Percentiles rank a stretch among this genome's conserved stretches.
Conservation (phyloP, 2,113 vertebrate genomes). For the Aptenodytes forsteri region DNA sequence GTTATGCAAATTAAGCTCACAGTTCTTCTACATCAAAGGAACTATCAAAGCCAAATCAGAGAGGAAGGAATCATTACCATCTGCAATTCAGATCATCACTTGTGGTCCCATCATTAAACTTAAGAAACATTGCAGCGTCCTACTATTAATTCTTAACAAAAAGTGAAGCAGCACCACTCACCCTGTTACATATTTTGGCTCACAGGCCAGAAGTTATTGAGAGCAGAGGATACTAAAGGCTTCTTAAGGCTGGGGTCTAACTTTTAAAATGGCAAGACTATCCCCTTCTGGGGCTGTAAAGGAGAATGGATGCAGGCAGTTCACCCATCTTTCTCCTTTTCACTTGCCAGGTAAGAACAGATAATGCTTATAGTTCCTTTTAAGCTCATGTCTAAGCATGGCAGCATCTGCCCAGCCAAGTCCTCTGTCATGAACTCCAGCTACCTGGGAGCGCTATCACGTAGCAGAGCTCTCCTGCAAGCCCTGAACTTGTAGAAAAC, state of each 20-base stretch:
- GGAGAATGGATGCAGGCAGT: background rate
- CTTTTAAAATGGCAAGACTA: background rate
- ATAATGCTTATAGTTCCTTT: background rate
- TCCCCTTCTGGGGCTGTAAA: background rate
- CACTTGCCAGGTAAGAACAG: background rate
- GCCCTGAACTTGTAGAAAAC: background rate
- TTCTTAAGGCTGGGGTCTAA: background rate
- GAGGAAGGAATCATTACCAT: slow-evolving; percentile 21
- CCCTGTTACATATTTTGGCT: background rate
- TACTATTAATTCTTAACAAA: background rate
- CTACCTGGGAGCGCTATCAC: background rate
- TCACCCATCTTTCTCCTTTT: background rate
- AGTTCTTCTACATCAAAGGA: slow-evolving; percentile 56
- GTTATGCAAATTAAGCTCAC: slow-evolving; percentile 9
- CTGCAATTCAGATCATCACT: slow-evolving; percentile 47
- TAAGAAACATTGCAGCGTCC: background rate
- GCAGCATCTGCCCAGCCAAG: background rate
- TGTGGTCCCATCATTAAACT: background rate
- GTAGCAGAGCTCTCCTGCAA: background rate
- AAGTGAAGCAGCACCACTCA: background rate
- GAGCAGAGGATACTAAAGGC: background rate
- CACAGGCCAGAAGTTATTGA: background rate
- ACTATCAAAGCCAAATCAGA: slow-evolving; percentile 20
- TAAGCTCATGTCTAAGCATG: background rate
- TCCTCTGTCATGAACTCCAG: background rate